Base-by-base conservation (phyloP, 1,140 invertebrate species). In the Battus philenor region DNA sequence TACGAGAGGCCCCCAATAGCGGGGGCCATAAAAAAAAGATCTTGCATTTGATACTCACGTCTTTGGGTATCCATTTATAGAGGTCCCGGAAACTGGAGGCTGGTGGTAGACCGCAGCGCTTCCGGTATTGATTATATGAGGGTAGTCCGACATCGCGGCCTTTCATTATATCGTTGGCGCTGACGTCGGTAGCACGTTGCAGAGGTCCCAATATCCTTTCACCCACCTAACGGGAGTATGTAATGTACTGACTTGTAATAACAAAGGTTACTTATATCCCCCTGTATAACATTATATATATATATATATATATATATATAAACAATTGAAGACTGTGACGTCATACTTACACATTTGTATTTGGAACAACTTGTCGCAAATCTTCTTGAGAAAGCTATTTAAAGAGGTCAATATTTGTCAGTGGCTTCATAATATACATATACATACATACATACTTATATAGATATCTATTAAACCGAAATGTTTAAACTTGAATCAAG, bases 71-170 rank as follows among this genome's bases (percentile, higher is more conserved):
- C 30, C 81, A 74, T 50, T 87, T 80, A 12, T 85, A 72, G 27
- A 91, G 81, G 46, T 90, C 89, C 4, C 87, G 67, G 70, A 90
- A 92, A 16, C 55, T 62, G 7, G 68, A 70, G 4, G 89, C 86
- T 33, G 68, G 67, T 6, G 76, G 69, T 29, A 92, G 65, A 0
- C 90, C 88, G 57, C 91, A 92, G 30, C 91, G 73, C 68, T 90
- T 82, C 11, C 92, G 68, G 81, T 91, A 93, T 33, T 90, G 87
- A 60, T 91, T 93, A 59, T 93, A 94, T 0, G 89, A 78, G 5
- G 90, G 87, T 1, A 93, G 61, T 1, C 91, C 92, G 54, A 92
- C 91, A 64, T 93, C 92, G 41, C 92, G 72, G 0, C 91, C 91
- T 50, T 91, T 73, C 68, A 92, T 91, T 18, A 94, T 89, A 66